phyloP scores from a whole-genome alignment of 2,113 vertebrate genomes.

The Heteronetta atricapilla region DNA sequence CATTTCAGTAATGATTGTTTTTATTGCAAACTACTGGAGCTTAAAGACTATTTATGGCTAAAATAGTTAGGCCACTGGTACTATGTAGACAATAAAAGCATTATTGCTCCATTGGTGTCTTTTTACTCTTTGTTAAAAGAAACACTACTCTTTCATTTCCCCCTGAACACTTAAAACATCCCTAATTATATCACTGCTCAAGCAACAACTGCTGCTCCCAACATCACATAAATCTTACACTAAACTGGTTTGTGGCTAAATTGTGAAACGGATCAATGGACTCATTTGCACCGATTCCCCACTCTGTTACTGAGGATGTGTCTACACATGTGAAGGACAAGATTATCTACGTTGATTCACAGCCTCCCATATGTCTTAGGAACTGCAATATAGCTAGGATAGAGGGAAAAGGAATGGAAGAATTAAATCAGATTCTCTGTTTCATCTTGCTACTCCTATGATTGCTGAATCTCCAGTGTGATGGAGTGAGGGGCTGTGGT shows the following conservation, averaged over 20 bases:
- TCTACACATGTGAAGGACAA: slow-evolving; percentile 82
- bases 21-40: slow-evolving; percentile 45
- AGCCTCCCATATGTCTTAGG: slow-evolving; percentile 64
- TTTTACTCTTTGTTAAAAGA: slow-evolving; percentile 58
- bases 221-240: slow-evolving; percentile 81
- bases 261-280: slow-evolving; percentile 86
- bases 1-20: slow-evolving; percentile 2
- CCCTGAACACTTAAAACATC: slow-evolving; percentile 61
- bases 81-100: slow-evolving; percentile 45
- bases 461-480: neutral
- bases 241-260: slow-evolving; percentile 83
- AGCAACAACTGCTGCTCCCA: slow-evolving; percentile 76
- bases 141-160: slow-evolving; percentile 54
- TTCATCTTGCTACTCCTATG: neutral
- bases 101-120: slow-evolving; percentile 46
- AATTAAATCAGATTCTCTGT: slow-evolving; percentile 59
- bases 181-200: slow-evolving; percentile 77
- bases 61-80: slow-evolving; percentile 57
- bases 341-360: slow-evolving; percentile 81
- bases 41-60: slow-evolving; percentile 60
- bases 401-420: slow-evolving; percentile 70
- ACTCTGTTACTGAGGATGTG: slow-evolving; percentile 80
- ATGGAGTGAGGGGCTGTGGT: neutral
- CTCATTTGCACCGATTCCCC: slow-evolving; percentile 82
- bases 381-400: slow-evolving; percentile 55